Conservation (phyloP, 2,797 vertebrate genomes). For the Clarias platycephalus region DNA sequence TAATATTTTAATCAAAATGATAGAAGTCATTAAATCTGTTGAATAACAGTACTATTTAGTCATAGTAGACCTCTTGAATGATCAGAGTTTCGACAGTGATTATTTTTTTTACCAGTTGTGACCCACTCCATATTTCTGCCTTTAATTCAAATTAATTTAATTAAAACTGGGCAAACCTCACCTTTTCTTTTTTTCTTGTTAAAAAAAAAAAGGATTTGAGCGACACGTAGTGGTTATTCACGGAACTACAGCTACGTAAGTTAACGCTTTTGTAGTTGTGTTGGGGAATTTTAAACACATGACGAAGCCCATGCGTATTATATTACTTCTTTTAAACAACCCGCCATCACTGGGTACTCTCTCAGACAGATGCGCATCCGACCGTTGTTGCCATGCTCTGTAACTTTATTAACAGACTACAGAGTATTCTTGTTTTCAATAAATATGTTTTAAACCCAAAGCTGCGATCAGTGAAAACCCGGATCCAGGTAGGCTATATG, state of each 20-base stretch:
- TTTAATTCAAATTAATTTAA: too few species aligned
- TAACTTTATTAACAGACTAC: background rate
- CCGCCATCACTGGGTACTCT: background rate
- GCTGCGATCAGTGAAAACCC: background rate
- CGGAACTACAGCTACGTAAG: background rate
- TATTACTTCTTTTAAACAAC: background rate
- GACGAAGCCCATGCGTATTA: background rate
- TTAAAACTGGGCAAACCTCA: background rate
- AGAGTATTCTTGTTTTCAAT: background rate
- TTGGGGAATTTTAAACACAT: background rate
- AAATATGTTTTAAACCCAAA: background rate
- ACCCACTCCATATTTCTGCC: background rate
- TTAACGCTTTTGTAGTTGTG: background rate
- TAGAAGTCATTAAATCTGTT: background rate
- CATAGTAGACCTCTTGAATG: background rate
- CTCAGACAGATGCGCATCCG: background rate
- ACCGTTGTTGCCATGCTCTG: conserved; percentile 2
- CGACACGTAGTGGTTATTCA: conserved; percentile 21
- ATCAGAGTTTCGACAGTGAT: background rate
- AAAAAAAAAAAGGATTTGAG: background rate
- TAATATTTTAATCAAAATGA: background rate
- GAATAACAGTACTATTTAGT: background rate
- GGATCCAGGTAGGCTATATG: background rate
- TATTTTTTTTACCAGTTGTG: background rate
- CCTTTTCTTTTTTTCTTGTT: background rate